Base-by-base conservation (phyloP, 2,888 invertebrate genomes). In the Apantesis nais region DNA sequence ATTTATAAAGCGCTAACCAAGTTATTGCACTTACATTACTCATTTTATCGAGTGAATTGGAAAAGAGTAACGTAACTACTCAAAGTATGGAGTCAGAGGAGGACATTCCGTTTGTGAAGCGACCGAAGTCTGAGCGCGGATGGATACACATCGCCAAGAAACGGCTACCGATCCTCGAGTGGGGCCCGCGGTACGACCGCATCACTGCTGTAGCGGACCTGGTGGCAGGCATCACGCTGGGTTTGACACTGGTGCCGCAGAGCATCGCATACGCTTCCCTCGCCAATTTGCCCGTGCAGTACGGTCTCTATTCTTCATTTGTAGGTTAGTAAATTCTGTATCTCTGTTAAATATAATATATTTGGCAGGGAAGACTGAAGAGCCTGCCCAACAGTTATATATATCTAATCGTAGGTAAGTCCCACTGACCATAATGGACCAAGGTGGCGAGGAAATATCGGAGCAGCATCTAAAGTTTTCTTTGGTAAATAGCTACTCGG, bases 271-370 rank as follows among this genome's bases (percentile, higher is more conserved):
- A 99, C 90, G 98, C 99, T 55, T 95, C 97, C 66, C 95, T 99
- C 64, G 99, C 99, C 19, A 97, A 97, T 64, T 93, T 99, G 68
- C 97, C 97, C 29, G 97, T 98, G 41, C 98, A 98, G 96, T 98
- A 98, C 93, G 99, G 99, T 0, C 95, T 99, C 34, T 99, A 99
- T 90, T 98, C 99, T 2, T 97, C 99, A 0, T 98, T 99, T 89
- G 96, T 98, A 90, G 98, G 98, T 89, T 82, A 87, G 86, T 89
- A 52, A 8, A 9, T n/a, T 8, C 22, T n/a, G 34, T 66, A 29
- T 9, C 34, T 34, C 34, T 39, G 1, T 37, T 31, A 1, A 1
- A 4, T 37, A 9, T 22, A 12, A 1, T 37, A 19, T 62, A 31
- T n/a, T n/a, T 37, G 4, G 12, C 22, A 37, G 9, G 12, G 22